Base-by-base conservation (phyloP, 2,113 vertebrate species). In the Prochilodus magdalenae region DNA sequence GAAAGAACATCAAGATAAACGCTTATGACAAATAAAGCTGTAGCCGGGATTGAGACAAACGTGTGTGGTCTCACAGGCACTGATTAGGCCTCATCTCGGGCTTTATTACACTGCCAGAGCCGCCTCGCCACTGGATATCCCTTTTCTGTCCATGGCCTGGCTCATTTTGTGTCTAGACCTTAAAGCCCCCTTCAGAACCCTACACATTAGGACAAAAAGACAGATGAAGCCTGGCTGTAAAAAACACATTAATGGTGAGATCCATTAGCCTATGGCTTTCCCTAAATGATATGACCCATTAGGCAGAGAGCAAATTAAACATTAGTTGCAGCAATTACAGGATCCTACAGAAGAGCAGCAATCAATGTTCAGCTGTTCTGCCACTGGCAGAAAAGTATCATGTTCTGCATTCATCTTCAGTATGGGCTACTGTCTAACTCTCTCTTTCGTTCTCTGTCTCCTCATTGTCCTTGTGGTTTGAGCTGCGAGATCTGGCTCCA, bases 261-360 rank as follows among this genome's bases (percentile, higher is more conserved):
- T 49, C 72, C 78, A 87, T 77, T 81, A 75, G 24, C 69, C 71
- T 81, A 83, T 62, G 81, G 75, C 71, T 44, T 83, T 73, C 65
- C 36, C 65, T 74, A 57, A 87, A 75, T 81, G 71, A 80, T 78
- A 83, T 65, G 59, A 86, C 29, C 83, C 83, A 84, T 87, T 84
- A 82, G 72, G 57, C 16, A 29, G 69, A 83, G 44, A 75, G 70
- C 67, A 66, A 81, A 75, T 79, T 36, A 75, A 86, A 66, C 69
- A 86, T 82, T 62, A 77, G 60, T 63, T 79, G 55, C 27, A 67
- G 77, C 75, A 84, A 82, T 86, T 70, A 82, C 27, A 67, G 24
- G 72, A 51, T 82, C 63, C 33, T 55, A 86, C 63, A 72, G 75
- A 60, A 80, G 29, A 85, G 29, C 3, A 71, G 55, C 20, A 65